Evolutionary conservation across 2,888 invertebrate genomes (phyloP), one percentile per base, ranked within the genome.

Genomic region (Saturnia pavonia): DNA sequence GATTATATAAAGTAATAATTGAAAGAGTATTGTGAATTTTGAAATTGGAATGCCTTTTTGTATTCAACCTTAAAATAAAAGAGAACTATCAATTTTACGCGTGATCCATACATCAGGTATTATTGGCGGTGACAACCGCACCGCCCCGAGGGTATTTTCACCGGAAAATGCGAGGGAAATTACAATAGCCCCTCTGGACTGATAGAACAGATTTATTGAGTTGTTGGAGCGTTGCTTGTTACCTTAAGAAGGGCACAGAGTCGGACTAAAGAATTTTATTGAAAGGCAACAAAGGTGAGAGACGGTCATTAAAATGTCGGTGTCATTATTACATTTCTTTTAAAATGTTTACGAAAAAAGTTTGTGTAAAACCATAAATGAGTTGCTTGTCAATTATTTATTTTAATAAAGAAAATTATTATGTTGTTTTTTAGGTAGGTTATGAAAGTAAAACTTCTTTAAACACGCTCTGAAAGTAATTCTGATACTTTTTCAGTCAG

Each of bases 181-280:
- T 80, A 80, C 74, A 76, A 77, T 76, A 80, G 73, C 77, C 73
- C 74, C 72, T 73, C 67, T 63, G 70, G 72, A 72, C 73, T 70
- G 67, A 57, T 27, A 68, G 67, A 78, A 72, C 75, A 77, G 76
- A 80, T 81, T 81, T 82, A 82, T 81, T 76, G 76, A 79, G 83
- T 78, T 78, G 78, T 80, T 73, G 73, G 65, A 65, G n/a, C 65
- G 57, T 57, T 27, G 57, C 57, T 57, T 57, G 57, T 65, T 65
- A 65, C 65, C 40, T 65, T 65, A 60, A 69, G 65, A 40, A 25
- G 12, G 12, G 22, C 12, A 14, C 57, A 57, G 57, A 14, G 57
- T 11, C 25, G 57, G 12, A 57, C 25, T 57, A 12, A 6, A 54
- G 57, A 57, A 27, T 25, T 27, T 54, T n/a, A 22, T 22, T 54